Evolutionary conservation across 1,140 invertebrate species (phyloP).

Genomic region (Adelges cooleyi): DNA sequence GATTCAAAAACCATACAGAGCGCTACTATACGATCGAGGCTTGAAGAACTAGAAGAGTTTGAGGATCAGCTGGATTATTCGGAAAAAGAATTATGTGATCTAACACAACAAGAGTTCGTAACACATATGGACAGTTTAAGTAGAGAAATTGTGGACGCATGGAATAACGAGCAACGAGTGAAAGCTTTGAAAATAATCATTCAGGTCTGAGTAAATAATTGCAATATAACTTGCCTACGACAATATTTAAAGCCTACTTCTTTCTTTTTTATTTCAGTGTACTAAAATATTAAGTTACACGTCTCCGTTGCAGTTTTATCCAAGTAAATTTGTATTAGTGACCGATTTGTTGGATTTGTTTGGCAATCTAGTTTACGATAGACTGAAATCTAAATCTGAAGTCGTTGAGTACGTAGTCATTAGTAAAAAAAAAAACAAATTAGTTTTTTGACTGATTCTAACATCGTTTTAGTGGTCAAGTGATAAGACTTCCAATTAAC

Average conservation of each 20-base stretch:
- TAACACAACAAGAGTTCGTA: slow-evolving; percentile 86
- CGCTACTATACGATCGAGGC: slow-evolving; percentile 66
- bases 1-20: slow-evolving; percentile 65
- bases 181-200: slow-evolving; percentile 94
- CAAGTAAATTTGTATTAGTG: slow-evolving; percentile 92
- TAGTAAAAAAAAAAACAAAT: too few species aligned
- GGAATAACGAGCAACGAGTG: slow-evolving; percentile 87
- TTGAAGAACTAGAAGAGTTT: slow-evolving; percentile 90
- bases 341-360: slow-evolving; percentile 94
- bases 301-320: slow-evolving; percentile 85
- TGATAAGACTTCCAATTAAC: slow-evolving; percentile 49
- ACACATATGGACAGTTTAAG: slow-evolving; percentile 78
- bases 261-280: slow-evolving; percentile 57
- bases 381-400: slow-evolving; percentile 67
- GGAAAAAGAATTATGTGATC: slow-evolving; percentile 73
- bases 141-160: slow-evolving; percentile 74
- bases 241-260: background rate
- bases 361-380: slow-evolving; percentile 80
- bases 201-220: slow-evolving; percentile 43
- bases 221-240: background rate
- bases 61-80: slow-evolving; percentile 59
- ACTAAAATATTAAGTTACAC: slow-evolving; percentile 83
- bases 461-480: slow-evolving; percentile 29
- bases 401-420: slow-evolving; percentile 46
- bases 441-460: background rate